phyloP scores from a whole-genome alignment of 2,113 vertebrate species.

The Aptenodytes patagonicus region DNA sequence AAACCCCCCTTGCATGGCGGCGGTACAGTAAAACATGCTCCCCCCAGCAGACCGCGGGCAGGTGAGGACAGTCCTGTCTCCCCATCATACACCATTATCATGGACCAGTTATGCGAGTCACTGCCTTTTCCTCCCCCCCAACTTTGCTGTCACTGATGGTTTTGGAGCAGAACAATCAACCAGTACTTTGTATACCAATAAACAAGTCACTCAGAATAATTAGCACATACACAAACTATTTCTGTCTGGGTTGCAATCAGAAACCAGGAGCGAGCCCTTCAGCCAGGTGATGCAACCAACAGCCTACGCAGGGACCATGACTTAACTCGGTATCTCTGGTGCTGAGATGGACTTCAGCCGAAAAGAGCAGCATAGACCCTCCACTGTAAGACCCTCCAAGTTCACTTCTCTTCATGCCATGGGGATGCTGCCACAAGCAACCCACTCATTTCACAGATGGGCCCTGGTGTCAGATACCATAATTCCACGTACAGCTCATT shows the following conservation, averaged over 20 bases:
- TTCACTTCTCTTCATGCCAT: background rate
- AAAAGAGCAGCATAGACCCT: background rate
- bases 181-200: background rate
- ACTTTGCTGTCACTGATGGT: background rate
- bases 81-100: background rate
- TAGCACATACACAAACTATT: background rate
- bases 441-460: background rate
- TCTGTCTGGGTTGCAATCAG: background rate
- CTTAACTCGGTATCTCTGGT: background rate
- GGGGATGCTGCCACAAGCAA: background rate
- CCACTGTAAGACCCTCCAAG: background rate
- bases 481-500: fast-evolving
- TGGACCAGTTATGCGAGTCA: fast-evolving
- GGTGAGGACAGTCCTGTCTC: background rate
- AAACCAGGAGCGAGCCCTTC: background rate
- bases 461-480: background rate
- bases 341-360: background rate
- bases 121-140: background rate
- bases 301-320: background rate
- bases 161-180: background rate
- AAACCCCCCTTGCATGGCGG: fast-evolving
- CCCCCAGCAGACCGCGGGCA: fast-evolving
- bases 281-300: background rate
- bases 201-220: background rate
- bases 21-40: background rate